Evolutionary conservation across 2,888 invertebrate genomes (phyloP), one percentile per base, ranked within the genome.

Genomic region (Lasioglossum morio): DNA sequence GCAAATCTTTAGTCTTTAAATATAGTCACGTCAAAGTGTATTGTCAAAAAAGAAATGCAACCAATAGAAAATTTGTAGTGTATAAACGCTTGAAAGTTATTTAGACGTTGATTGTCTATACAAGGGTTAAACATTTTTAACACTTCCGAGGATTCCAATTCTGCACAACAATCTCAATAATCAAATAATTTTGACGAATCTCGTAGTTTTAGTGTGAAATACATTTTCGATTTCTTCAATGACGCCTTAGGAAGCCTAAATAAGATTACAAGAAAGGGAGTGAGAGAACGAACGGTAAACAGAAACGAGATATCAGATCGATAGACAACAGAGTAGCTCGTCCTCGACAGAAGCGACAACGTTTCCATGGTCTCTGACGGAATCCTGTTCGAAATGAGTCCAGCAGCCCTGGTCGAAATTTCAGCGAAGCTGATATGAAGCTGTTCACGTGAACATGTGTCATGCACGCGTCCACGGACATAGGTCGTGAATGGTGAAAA

Each of bases 331-430:
- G 72, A 27, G 8, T n/a, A n/a, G 8, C 37, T 72, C 14, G 12
- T 69, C 37, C 43, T 23, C 16, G n/a, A 75, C 23, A 7, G 5
- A 19, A 75, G 23, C 10, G 30, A 74, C 19, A 37, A 74, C 77
- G 85, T 85, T 81, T 81, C 70, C 86, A 76, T 76, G 81, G 60
- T 72, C 23, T 30, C n/a, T 75, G 69, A 76, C 34, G 16, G 30
- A 16, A 16, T 60, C n/a, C 48, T n/a, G 16, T 16, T 23, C 23
- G 37, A 72, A 43, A 66, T 14, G 23, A 72, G 30, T 27, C 5
- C 48, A 37, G 34, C 53, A 27, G 73, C 30, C 70, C 37, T 14
- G 43, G 12, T 19, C 37, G 23, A 27, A 75, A 66, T 66, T 40
- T 8, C 43, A 72, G 40, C 40, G 3, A 30, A 23, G 12, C n/a